Evolutionary conservation across 2,113 vertebrate species (phyloP), one percentile per base, ranked within the genome.

Genomic region (Chaetodon trifascialis): DNA sequence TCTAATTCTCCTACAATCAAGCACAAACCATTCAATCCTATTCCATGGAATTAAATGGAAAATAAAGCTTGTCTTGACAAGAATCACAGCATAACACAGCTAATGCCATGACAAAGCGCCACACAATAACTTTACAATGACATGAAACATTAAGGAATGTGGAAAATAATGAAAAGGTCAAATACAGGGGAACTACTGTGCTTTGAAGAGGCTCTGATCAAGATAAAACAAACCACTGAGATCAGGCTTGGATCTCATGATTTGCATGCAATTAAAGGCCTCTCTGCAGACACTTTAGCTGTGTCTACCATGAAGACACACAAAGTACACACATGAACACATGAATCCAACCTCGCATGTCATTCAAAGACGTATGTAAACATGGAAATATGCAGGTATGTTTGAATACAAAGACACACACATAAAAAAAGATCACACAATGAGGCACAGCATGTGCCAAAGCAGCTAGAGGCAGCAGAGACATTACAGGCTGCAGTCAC

Each of bases 401-500:
- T 74, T 64, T 75, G 47, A 77, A 76, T 66, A 67, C 56, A 63
- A 55, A 79, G 17, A 64, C 51, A 54, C 30, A 54, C 30, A 51
- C 19, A 23, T 1, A 44, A 34, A 30, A 64, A 70, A 58, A 30
- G 34, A 62, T 70, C 46, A 56, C 47, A 79, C 58, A 83, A 64
- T 21, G 19, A 62, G 12, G 59, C 19, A 40, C 59, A 40, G 59
- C 36, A 21, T 62, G 36, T 62, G 59, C 59, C 21, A n/a, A 44
- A 82, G 73, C 54, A 72, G 79, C 81, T 68, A 62, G 79, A 88
- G 73, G 84, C 80, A 86, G 86, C 80, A 69, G 47, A 85, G 64
- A 89, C 67, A 83, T 83, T 81, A 85, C 79, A 80, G 73, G 65
- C 75, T 74, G 83, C 62, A 77, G 84, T 79, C 84, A 85, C 64